These are phyloP conservation scores for Tridacna gigas DNA, from an alignment of 2,888 invertebrate species.

Conservation along the genomic window DNA sequence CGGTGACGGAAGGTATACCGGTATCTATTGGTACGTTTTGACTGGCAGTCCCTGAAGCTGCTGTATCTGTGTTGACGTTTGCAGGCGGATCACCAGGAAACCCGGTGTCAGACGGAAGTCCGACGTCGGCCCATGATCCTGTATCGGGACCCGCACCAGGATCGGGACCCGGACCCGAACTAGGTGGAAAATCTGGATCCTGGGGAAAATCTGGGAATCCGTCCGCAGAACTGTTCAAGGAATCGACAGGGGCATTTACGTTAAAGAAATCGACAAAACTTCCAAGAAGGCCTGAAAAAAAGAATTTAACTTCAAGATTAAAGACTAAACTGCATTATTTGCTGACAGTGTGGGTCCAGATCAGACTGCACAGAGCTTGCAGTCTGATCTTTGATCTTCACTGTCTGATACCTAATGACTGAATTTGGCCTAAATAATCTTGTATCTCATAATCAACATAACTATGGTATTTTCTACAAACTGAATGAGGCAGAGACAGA, in stretches of 20 bases:
- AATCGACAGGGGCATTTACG: background rate
- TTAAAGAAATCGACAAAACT: constrained; percentile 1
- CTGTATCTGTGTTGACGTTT: background rate
- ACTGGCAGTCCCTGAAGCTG: background rate
- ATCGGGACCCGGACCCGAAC: background rate
- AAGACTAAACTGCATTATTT: background rate
- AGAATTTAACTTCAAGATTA: background rate
- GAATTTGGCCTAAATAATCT: too few relatives aligned
- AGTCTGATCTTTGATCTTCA: background rate
- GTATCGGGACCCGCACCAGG: background rate
- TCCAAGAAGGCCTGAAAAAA: background rate
- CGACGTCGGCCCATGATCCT: background rate
- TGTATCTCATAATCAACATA: too few relatives aligned
- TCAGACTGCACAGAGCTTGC: background rate
- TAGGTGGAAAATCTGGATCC: constrained; percentile 1
- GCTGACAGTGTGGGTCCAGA: background rate
- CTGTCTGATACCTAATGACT: background rate
- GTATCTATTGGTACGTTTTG: background rate
- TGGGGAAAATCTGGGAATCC: background rate
- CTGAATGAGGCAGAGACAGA: too few relatives aligned
- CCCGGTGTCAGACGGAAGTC: background rate
- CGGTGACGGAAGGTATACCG: background rate
- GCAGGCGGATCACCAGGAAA: constrained; percentile 7
- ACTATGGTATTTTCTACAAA: too few relatives aligned
- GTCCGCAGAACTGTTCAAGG: background rate